phyloP scores from a whole-genome alignment of 2,888 invertebrate genomes.

The Bursaphelenchus okinawaensis region DNA sequence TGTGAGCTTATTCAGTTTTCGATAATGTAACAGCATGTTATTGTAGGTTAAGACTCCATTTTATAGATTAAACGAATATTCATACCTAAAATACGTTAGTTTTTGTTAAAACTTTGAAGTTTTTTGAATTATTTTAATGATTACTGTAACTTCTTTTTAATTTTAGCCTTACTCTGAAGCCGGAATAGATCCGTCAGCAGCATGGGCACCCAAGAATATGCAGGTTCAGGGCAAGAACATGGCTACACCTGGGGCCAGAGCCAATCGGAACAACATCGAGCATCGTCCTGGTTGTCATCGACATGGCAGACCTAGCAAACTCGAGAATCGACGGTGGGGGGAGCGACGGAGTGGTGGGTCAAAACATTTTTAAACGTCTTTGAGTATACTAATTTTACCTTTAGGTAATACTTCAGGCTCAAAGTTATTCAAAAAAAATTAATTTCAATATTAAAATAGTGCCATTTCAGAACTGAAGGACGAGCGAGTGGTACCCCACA shows the following conservation, averaged over 20 bases:
- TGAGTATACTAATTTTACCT: not conserved
- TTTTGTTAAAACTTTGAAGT: not conserved
- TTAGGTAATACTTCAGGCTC: too few species aligned
- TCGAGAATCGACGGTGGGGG: conserved; percentile 55
- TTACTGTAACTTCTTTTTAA: too few species aligned
- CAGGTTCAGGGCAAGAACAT: conserved; percentile 45
- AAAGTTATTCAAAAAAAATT: too few species aligned
- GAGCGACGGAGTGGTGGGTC: conserved; percentile 52
- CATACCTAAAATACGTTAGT: not conserved
- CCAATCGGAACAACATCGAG: conserved; percentile 39
- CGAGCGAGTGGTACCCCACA: conserved; percentile 54
- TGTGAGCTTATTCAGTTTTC: conserved; percentile 27
- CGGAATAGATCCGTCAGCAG: conserved; percentile 51
- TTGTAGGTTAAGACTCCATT: too few species aligned
- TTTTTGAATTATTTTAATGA: too few species aligned
- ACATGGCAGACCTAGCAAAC: conserved; percentile 51
- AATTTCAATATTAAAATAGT: conserved; percentile 3
- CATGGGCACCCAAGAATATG: conserved; percentile 56
- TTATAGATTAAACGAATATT: not conserved
- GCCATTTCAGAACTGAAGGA: conserved; percentile 42
- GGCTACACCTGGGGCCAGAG: conserved; percentile 49
- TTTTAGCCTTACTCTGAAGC: conserved; percentile 40
- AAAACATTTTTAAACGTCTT: too few species aligned
- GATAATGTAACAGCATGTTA: not conserved
- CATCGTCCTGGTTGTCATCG: conserved; percentile 28